Conservation (phyloP, 2,113 vertebrate species). For the Phocoena sinus region DNA sequence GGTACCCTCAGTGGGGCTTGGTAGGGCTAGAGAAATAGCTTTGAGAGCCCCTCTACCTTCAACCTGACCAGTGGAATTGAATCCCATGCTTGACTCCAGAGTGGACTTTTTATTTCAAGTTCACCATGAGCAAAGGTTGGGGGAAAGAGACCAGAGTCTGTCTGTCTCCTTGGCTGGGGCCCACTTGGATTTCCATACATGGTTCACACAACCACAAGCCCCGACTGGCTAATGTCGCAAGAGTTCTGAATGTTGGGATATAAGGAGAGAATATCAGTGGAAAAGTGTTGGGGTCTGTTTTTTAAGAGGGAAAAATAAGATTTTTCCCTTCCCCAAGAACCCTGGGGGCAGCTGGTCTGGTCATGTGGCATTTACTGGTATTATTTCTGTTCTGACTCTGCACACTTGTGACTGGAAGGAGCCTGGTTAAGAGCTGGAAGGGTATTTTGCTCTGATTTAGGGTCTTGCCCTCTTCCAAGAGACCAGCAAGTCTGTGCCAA, state of each 20-base stretch:
- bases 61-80: slow-evolving; percentile 78
- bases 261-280: slow-evolving; percentile 63
- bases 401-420: slow-evolving; percentile 81
- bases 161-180: slow-evolving; percentile 75
- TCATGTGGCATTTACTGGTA: slow-evolving; percentile 73
- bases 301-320: slow-evolving; percentile 66
- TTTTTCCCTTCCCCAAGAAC: slow-evolving; percentile 78
- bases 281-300: slow-evolving; percentile 37
- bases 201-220: slow-evolving; percentile 62
- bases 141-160: slow-evolving; percentile 73
- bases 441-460: slow-evolving; percentile 82
- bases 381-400: slow-evolving; percentile 83
- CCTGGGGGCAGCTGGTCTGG: slow-evolving; percentile 74
- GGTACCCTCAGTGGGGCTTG: neutral
- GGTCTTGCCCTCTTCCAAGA: slow-evolving; percentile 82
- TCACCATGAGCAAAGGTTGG: slow-evolving; percentile 77
- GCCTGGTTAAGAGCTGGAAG: slow-evolving; percentile 80
- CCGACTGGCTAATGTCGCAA: slow-evolving; percentile 71
- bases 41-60: slow-evolving; percentile 61
- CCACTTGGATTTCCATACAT: slow-evolving; percentile 69
- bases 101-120: slow-evolving; percentile 83
- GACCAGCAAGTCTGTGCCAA: slow-evolving; percentile 82
- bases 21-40: neutral
- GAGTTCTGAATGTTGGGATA: slow-evolving; percentile 72
- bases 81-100: slow-evolving; percentile 80